phyloP scores from a whole-genome alignment of 2,113 vertebrate genomes.

The Psittacula cyanocephala region DNA sequence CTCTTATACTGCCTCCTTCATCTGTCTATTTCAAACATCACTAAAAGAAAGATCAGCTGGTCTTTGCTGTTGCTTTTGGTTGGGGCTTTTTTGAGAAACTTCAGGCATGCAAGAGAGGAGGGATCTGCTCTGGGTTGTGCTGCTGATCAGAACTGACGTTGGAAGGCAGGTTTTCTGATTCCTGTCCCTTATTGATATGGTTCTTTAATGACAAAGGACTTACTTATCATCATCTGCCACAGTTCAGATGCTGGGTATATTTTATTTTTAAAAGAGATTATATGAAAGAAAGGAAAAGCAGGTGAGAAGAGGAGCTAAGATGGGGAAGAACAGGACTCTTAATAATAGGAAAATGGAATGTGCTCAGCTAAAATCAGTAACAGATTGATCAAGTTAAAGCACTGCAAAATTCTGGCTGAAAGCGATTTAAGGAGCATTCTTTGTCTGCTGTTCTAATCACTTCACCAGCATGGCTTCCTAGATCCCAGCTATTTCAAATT shows the following conservation, averaged over 20 bases:
- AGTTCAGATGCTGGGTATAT: background rate
- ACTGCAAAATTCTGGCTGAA: background rate
- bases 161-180: background rate
- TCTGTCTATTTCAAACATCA: background rate
- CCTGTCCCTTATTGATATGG: background rate
- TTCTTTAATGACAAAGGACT: background rate
- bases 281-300: background rate
- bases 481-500: background rate
- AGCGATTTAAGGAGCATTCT: background rate
- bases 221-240: background rate
- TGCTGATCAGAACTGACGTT: background rate
- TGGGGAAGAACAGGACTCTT: background rate
- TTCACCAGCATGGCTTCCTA: background rate
- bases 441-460: background rate
- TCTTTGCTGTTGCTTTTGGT: background rate
- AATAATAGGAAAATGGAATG: background rate
- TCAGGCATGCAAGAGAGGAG: background rate
- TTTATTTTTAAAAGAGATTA: background rate
- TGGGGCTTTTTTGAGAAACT: background rate
- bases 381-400: background rate
- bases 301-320: background rate
- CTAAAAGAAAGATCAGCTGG: background rate
- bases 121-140: background rate
- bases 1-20: background rate
- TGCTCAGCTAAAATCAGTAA: background rate